Evolutionary conservation across 2,797 vertebrate species (phyloP).

Genomic region (Pangasius mekongensis): DNA sequence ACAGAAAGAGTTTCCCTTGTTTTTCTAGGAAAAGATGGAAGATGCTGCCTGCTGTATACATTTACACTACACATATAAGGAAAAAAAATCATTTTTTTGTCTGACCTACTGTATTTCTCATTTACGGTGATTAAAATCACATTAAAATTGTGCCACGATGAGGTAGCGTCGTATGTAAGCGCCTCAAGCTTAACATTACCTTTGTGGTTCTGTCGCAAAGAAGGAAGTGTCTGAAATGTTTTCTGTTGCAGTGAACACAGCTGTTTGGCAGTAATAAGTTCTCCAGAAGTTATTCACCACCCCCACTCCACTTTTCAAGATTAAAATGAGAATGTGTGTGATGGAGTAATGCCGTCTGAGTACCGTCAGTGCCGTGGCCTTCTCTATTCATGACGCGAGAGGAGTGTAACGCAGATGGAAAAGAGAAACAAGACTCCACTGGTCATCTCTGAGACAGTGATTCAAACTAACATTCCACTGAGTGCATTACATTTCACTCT

Average conservation of each 20-base stretch:
- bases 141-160: slow-evolving; percentile 1
- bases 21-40: background rate
- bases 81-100: background rate
- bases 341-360: background rate
- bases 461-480: too few species aligned
- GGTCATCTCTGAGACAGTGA: background rate
- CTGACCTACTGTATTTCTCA: background rate
- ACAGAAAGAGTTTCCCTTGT: background rate
- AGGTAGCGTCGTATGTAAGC: background rate
- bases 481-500: background rate
- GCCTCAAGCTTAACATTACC: slow-evolving; percentile 34
- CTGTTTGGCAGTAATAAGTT: slow-evolving; percentile 60
- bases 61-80: background rate
- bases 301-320: slow-evolving; percentile 10
- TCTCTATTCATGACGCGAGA: background rate
- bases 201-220: slow-evolving; percentile 3
- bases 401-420: background rate
- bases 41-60: background rate
- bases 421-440: background rate
- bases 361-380: background rate
- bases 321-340: slow-evolving; percentile 35
- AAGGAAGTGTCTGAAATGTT: slow-evolving; percentile 38
- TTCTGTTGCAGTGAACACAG: slow-evolving; percentile 52
- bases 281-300: slow-evolving; percentile 63
- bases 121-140: background rate